Conservation (phyloP, 2,113 vertebrate genomes). For the Rhinopomastus cyanomelas region DNA sequence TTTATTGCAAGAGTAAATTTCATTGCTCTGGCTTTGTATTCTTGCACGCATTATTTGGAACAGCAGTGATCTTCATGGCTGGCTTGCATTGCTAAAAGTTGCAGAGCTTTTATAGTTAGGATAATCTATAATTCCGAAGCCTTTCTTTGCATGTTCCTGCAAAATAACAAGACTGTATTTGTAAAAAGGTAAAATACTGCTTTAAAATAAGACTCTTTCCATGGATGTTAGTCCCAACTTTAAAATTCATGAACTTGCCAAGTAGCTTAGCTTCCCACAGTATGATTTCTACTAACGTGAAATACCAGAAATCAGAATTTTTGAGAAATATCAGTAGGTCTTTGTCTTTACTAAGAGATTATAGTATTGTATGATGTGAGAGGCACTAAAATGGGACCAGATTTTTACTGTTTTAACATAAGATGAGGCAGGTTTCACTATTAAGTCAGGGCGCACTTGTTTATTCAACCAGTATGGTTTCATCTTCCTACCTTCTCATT, state of each 20-base stretch:
- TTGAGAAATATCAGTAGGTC: not conserved
- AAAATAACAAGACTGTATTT: not conserved
- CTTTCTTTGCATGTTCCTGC: slow-evolving; percentile 6
- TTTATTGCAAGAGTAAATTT: slow-evolving; percentile 40
- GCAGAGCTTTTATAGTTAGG: not conserved
- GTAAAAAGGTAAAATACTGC: not conserved
- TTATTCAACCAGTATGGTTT: not conserved
- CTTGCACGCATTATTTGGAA: slow-evolving; percentile 8
- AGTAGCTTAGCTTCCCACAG: not conserved
- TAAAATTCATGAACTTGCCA: not conserved
- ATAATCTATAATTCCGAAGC: not conserved
- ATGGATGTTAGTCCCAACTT: not conserved
- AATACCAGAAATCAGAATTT: not conserved
- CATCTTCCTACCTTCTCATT: not conserved
- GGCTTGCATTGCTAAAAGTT: slow-evolving; percentile 21
- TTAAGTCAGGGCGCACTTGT: not conserved
- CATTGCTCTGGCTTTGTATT: slow-evolving; percentile 30
- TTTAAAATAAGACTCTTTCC: not conserved
- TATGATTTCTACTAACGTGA: not conserved
- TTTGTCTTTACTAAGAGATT: not conserved
- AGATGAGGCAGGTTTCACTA: not conserved
- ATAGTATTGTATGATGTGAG: not conserved
- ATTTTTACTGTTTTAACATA: not conserved
- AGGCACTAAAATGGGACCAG: not conserved
- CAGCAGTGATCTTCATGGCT: slow-evolving; percentile 15